These are phyloP conservation scores for Momotus momota DNA, from an alignment of 2,797 vertebrate genomes.

Conservation along the genomic window DNA sequence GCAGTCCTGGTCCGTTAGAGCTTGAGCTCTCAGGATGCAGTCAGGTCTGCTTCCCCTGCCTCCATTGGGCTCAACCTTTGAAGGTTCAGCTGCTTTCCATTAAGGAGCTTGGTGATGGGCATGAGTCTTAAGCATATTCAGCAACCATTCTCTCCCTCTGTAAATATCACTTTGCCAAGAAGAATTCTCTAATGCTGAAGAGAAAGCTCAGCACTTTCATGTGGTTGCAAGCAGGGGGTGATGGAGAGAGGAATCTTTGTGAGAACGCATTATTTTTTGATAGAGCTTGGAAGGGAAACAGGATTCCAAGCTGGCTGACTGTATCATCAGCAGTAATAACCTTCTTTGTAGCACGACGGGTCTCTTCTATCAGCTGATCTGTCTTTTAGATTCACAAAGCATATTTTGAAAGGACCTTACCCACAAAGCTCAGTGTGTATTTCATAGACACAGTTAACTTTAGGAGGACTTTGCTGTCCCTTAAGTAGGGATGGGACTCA, in stretches of 20 bases:
- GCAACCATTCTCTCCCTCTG: background rate
- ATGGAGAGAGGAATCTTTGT: background rate
- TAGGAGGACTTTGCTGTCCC: background rate
- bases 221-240: constrained; percentile 1
- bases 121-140: background rate
- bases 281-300: constrained; percentile 1
- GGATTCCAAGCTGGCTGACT: constrained; percentile 30
- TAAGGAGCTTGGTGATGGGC: background rate
- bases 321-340: background rate
- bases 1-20: background rate
- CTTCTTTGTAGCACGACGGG: background rate
- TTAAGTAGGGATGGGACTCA: background rate
- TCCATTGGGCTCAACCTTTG: background rate
- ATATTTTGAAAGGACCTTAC: background rate
- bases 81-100: constrained; percentile 13
- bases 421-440: background rate
- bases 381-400: background rate
- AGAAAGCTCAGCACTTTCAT: background rate
- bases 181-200: background rate
- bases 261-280: background rate
- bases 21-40: background rate
- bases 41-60: background rate
- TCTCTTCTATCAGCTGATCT: background rate
- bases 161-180: background rate
- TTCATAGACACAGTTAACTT: background rate